A percentile compares a stretch with the other conserved stretches of the same genome.
Evolutionary conservation across 2,797 vertebrate species (phyloP).

Genomic region (Malacoraja senta): DNA sequence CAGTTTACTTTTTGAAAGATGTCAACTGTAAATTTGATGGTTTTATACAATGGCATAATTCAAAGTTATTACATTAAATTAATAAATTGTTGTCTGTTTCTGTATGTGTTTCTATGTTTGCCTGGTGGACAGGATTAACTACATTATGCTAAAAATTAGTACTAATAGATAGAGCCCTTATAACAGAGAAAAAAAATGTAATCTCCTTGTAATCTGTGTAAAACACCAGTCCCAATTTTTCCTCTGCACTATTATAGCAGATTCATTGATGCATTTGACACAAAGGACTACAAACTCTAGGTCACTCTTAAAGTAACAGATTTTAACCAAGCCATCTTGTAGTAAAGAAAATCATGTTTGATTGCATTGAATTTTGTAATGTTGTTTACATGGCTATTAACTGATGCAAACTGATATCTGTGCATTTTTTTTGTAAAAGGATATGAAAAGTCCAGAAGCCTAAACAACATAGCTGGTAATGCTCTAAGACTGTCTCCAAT

Average conservation of each 20-base stretch:
- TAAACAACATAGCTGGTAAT: constrained; percentile 92
- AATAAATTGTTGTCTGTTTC: not conserved
- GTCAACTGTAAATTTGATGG: not conserved
- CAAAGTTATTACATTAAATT: not conserved
- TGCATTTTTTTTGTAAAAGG: constrained; percentile 77
- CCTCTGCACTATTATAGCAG: constrained; percentile 5
- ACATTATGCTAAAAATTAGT: constrained; percentile 11
- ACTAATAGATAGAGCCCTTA: not conserved
- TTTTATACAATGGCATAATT: not conserved
- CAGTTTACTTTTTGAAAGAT: not conserved
- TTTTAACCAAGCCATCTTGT: constrained; percentile 46
- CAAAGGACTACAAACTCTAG: not conserved
- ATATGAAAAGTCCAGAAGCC: constrained; percentile 90
- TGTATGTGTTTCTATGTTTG: not conserved
- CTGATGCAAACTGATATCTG: constrained; percentile 73
- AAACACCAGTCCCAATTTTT: not conserved
- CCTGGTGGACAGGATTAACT: constrained; percentile 7
- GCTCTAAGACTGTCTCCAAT: constrained; percentile 84
- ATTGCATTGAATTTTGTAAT: constrained; percentile 65
- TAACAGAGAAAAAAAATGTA: not conserved
- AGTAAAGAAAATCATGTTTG: constrained; percentile 49
- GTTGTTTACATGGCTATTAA: constrained; percentile 61
- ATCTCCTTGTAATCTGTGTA: not conserved
- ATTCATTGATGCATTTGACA: not conserved
- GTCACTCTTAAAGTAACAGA: constrained; percentile 33